These are phyloP conservation scores for Toxotes jaculatrix DNA, from an alignment of 2,113 vertebrate species.

Conservation along the genomic window DNA sequence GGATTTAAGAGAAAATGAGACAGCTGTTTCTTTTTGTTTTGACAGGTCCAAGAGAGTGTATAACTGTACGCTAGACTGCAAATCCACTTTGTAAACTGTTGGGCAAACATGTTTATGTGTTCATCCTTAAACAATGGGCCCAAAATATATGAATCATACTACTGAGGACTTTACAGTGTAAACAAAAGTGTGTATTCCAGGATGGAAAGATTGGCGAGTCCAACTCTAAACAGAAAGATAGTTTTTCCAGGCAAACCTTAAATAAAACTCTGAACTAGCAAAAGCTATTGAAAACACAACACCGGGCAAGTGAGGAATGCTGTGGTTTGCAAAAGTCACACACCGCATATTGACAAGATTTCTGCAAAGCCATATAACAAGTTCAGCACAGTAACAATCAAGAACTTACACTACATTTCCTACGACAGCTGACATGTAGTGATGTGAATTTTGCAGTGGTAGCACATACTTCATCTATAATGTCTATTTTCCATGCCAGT, in stretches of 20 bases:
- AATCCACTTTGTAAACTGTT: slow-evolving; percentile 50
- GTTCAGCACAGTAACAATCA: slow-evolving; percentile 36
- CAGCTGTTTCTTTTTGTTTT: slow-evolving; percentile 34
- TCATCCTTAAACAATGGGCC: slow-evolving; percentile 60
- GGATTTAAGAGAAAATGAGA: slow-evolving; percentile 9
- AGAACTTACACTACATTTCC: slow-evolving; percentile 28
- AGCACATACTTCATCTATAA: slow-evolving; percentile 44
- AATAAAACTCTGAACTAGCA: slow-evolving; percentile 62
- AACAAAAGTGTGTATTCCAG: slow-evolving; percentile 52
- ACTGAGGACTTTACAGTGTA: slow-evolving; percentile 30
- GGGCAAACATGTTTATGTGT: slow-evolving; percentile 55
- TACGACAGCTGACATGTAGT: slow-evolving; percentile 51
- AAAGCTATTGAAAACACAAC: slow-evolving; percentile 54
- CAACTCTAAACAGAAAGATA: slow-evolving; percentile 19
- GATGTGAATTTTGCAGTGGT: slow-evolving; percentile 38
- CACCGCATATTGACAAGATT: slow-evolving; percentile 41
- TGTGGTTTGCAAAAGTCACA: slow-evolving; percentile 63
- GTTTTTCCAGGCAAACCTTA: slow-evolving; percentile 41
- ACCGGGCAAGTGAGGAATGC: slow-evolving; percentile 33
- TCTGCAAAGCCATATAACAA: slow-evolving; percentile 40
- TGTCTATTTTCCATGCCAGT: slow-evolving; percentile 27
- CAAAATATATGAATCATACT: slow-evolving; percentile 46
- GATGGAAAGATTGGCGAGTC: slow-evolving; percentile 43
- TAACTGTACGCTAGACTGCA: neutral
- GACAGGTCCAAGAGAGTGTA: slow-evolving; percentile 34